Evolutionary conservation across 2,888 invertebrate genomes (phyloP).

Genomic region (Ichneumoninae sp.): DNA sequence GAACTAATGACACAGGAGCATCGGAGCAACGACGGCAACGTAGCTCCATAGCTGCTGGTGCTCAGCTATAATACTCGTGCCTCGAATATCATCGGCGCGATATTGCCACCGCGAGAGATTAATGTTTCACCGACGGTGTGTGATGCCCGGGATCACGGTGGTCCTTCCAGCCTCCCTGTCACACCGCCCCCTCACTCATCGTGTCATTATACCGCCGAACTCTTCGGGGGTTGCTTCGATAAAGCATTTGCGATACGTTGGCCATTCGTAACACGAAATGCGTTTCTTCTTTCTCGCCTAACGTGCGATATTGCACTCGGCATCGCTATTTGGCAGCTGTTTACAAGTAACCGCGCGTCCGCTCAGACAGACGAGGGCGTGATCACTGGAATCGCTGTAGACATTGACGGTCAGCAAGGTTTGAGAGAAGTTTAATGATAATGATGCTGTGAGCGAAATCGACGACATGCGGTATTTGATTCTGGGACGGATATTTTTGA

Average conservation of each 20-base stretch:
- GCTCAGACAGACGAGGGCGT: too few relatives aligned
- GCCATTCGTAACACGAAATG: constrained; percentile 62
- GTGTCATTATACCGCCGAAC: constrained; percentile 21
- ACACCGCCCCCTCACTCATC: constrained; percentile 12
- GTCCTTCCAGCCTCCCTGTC: constrained; percentile 43
- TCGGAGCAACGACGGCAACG: constrained; percentile 56
- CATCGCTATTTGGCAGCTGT: neutral
- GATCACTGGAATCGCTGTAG: too few relatives aligned
- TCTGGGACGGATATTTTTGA: too few relatives aligned
- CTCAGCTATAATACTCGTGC: constrained; percentile 80
- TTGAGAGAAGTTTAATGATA: too few relatives aligned
- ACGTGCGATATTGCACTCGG: neutral
- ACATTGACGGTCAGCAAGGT: too few relatives aligned
- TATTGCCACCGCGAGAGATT: constrained; percentile 83
- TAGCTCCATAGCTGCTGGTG: constrained; percentile 57
- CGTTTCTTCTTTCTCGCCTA: neutral
- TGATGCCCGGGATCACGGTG: constrained; percentile 33
- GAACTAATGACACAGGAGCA: constrained; percentile 73
- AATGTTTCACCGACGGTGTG: constrained; percentile 79
- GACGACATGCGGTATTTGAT: too few relatives aligned
- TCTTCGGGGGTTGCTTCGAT: constrained; percentile 47
- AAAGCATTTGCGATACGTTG: constrained; percentile 58
- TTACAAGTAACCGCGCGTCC: neutral
- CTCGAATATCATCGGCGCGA: constrained; percentile 82
- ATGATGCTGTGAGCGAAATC: too few relatives aligned